These are phyloP conservation scores for Syrmaticus mikado DNA, from an alignment of 2,113 vertebrate species.

Conservation along the genomic window DNA sequence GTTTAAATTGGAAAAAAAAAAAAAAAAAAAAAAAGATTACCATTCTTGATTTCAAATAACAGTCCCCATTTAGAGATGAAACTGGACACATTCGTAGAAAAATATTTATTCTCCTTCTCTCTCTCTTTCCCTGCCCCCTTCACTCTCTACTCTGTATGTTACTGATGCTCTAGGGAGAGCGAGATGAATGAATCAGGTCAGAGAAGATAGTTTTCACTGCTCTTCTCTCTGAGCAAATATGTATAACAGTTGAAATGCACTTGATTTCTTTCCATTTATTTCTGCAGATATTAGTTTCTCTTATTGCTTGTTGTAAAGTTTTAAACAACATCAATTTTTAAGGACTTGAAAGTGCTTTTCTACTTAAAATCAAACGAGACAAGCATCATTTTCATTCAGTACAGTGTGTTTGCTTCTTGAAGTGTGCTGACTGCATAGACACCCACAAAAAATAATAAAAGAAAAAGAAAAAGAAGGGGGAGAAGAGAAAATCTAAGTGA, in stretches of 20 bases:
- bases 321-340: conserved; percentile 79
- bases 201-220: background rate
- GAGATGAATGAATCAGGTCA: conserved; percentile 46
- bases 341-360: conserved; percentile 75
- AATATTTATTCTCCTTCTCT: background rate
- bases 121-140: background rate
- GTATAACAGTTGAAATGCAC: conserved; percentile 34
- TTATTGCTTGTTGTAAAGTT: conserved; percentile 67
- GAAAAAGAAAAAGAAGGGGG: background rate
- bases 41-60: background rate
- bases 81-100: background rate
- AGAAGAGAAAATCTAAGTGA: conserved; percentile 63
- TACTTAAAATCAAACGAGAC: conserved; percentile 78
- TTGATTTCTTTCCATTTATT: conserved; percentile 67
- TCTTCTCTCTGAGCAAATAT: conserved; percentile 19
- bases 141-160: background rate
- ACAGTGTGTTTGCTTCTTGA: conserved; percentile 63
- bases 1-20: background rate
- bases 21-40: background rate
- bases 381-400: conserved; percentile 78
- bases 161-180: background rate
- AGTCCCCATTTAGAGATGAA: background rate
- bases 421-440: conserved; percentile 73
- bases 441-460: conserved; percentile 71
- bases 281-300: conserved; percentile 35